A percentile compares a stretch with the other conserved stretches of the same genome.
phyloP scores from a whole-genome alignment of 2,888 invertebrate species.

The Protonemura montana region DNA sequence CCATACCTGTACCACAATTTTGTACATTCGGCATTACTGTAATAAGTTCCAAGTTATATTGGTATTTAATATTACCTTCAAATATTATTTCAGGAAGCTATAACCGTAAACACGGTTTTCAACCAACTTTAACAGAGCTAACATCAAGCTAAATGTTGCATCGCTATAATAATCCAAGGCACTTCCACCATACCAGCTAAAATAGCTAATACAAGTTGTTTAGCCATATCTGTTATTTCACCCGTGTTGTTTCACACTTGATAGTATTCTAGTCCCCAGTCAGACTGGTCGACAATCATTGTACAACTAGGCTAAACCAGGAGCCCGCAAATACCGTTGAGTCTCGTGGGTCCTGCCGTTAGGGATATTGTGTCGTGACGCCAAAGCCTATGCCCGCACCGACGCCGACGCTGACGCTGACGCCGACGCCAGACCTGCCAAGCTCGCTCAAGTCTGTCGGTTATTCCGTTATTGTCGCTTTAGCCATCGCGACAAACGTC shows the following conservation, averaged over 20 bases:
- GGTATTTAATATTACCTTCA: no score
- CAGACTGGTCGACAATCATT: background rate
- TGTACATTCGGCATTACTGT: no score
- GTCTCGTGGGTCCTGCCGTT: background rate
- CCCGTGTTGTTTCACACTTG: background rate
- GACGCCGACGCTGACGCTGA: background rate
- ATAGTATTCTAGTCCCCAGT: background rate
- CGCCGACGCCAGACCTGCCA: background rate
- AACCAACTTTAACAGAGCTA: background rate
- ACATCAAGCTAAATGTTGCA: background rate
- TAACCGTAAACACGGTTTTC: no score
- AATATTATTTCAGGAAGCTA: no score
- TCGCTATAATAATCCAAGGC: background rate
- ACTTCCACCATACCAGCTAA: background rate
- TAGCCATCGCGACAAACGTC: constrained; percentile 4
- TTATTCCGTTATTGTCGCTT: constrained; percentile 4
- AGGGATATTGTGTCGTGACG: background rate
- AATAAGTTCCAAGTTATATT: no score
- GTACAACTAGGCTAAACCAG: background rate
- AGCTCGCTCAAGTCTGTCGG: constrained; percentile 3
- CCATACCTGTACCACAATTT: no score
- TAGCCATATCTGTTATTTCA: background rate
- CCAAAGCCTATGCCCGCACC: background rate
- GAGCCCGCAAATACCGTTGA: background rate
- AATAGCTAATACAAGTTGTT: background rate